Evolutionary conservation across 2,113 vertebrate species (phyloP), one percentile per base, ranked within the genome.

Genomic region (Protobothrops flavoviridis): DNA sequence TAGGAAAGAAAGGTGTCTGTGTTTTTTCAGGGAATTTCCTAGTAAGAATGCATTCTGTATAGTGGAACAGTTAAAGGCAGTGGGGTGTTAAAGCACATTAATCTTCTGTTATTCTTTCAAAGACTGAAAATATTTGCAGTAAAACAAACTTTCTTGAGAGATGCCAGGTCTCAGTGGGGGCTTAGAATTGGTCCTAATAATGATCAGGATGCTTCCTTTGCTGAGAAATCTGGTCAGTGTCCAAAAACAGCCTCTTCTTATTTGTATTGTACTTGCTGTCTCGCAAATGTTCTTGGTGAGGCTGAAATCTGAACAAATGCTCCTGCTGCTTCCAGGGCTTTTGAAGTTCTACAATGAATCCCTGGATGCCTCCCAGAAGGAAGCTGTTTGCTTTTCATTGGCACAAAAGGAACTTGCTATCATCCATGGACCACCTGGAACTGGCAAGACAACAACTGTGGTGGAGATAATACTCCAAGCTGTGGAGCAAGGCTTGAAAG

Each of bases 361-460:
- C 0, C 97, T 99, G 97, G 99, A 99, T 21, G 88, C 96, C 1
- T 99, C 99, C 13, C 99, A 99, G 96, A 98, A 96, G 96, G 99
- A 99, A 64, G 99, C 99, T 0, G 98, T 99, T 45, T 95, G 95
- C 0, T 99, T 99, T 91, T 97, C 98, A 0, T 96, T 99, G 95
- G 97, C 98, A 3, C 99, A 99, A 97, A 98, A 98, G 95, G 99
- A 99, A 48, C 96, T 99, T 0, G 99, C 99, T 92, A 98, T 99
- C 92, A 95, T 99, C 97, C 99, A 99, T 0, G 99, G 99, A 1
- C 99, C 99, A 0, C 99, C 99, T 0, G 99, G 99, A 87, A 99
- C 99, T 0, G 99, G 99, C 20, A 99, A 99, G 94, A 99, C 99
- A 74, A 99, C 99, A 0, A 99, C 99, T 0, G 97, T 99, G 91